Evolutionary conservation across 2,113 vertebrate genomes (phyloP), one percentile per base, ranked within the genome.

Genomic region (Chascanopsetta lugubris): DNA sequence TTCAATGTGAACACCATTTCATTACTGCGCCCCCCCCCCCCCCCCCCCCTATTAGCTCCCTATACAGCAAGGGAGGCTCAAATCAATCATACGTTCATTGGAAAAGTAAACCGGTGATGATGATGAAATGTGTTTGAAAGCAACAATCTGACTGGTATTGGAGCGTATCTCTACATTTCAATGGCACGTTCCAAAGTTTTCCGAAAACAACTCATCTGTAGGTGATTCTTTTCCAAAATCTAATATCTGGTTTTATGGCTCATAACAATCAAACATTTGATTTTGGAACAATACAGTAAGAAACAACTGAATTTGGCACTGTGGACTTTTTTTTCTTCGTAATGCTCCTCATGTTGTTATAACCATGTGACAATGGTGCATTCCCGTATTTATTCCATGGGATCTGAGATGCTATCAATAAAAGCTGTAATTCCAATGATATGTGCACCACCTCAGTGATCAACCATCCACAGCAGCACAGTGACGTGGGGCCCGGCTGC

Each of bases 401-500:
- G 8, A 74, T 25, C 29, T 18, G 8, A 40, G 10, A 45, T 20
- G 18, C 8, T 21, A 3, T 21, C 7, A 15, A 10, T 21, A 8
- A 45, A 45, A 45, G 4, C 18, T 24, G 25, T 25, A 15, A 10
- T 8, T 9, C 59, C 40, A 11, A 26, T 3, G 53, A 29, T 10
- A 38, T 59, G 56, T 53, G 29, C 2, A 13, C 26, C 27, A 20
- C 34, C 51, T 54, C 42, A 18, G 59, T 48, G 65, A 66, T 51
- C 60, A 38, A 24, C 7, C 67, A 62, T 25, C 24, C 27, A 21
- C 12, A 51, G 24, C 12, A 22, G 7, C 29, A 42, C 36, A 69
- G 47, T 63, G 49, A 64, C 45, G 67, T 21, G 43, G 24, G 64
- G 71, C 51, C 61, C 75, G 61, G 61, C 63, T 74, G 55, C 76